Base-by-base conservation (phyloP, 2,113 vertebrate species). In the Leptocoma aspasia region DNA sequence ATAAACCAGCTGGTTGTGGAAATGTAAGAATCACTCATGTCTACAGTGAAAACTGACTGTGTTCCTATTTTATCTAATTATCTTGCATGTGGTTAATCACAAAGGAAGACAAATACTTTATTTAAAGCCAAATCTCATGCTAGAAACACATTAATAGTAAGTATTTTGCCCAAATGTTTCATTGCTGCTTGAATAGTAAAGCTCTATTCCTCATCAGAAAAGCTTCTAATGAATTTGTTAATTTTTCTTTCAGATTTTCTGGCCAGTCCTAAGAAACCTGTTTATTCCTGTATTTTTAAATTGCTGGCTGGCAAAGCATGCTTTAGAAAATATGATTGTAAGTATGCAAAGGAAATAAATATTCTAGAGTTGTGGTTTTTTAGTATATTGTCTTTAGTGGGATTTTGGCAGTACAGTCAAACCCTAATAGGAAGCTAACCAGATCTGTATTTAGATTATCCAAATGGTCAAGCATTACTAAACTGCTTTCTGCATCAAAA, bases 271-370 rank as follows among this genome's bases (percentile, higher is more conserved):
- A 95, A 98, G 98, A 95, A 98, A 98, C 96, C 94, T 99, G 28
- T 99, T 98, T 97, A 98, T 98, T 90, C 98, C 98, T 57, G 98
- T 98, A 39, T 99, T 99, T 97, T 98, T 99, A 91, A 99, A 99
- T 84, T 99, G 98, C 88, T 99, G 98, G 98, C 95, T 99, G 92
- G 98, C 98, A 85, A 99, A 98, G 90, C 98, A 98, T 95, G 97
- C 98, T 90, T 97, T 99, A 97, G 98, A 99, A 94, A 99, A 98
- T 91, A 98, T 98, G 98, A 98, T 99, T 97, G 98, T 99, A 98
- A 98, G 98, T 98, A 97, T 94, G 57, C 30, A 89, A 87, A 84
- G n/a, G 66, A 76, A 91, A 73, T 35, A 56, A 57, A 27, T 72
- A 20, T 28, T 86, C 81, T 65, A 70, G 60, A 92, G 12, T 70